Evolutionary conservation across 2,888 invertebrate species (phyloP).

Genomic region (Miltochrista miniata): DNA sequence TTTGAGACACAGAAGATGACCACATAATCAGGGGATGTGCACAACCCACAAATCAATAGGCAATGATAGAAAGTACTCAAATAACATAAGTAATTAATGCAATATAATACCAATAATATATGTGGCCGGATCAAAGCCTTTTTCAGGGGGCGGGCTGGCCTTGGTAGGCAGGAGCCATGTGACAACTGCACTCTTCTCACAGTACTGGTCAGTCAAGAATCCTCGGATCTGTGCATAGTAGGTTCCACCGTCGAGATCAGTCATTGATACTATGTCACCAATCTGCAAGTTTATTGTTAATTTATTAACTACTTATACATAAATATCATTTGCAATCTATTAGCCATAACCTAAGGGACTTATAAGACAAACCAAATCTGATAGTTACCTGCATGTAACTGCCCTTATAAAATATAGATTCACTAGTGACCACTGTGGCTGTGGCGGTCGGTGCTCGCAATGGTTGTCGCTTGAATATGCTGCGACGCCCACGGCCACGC

Average conservation of each 20-base stretch:
- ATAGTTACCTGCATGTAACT: slow-evolving; percentile 86
- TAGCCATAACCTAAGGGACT: no score
- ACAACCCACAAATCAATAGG: no score
- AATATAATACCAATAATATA: slow-evolving; percentile 89
- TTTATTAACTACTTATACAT: no score
- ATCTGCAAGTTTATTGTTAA: slow-evolving; percentile 85
- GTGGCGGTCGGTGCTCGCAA: slow-evolving; percentile 92
- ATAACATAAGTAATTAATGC: background rate
- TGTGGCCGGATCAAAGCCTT: slow-evolving; percentile 93
- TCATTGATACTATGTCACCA: slow-evolving; percentile 95
- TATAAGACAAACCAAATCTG: no score
- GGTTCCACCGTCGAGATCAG: slow-evolving; percentile 88
- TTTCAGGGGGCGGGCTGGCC: slow-evolving; percentile 89
- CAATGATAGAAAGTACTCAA: background rate
- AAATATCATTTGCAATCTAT: no score
- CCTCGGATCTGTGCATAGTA: slow-evolving; percentile 96
- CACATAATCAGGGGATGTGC: no score
- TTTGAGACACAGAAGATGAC: no score
- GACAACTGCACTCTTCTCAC: slow-evolving; percentile 95
- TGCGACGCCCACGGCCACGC: slow-evolving; percentile 90
- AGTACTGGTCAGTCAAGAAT: slow-evolving; percentile 95
- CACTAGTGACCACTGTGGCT: slow-evolving; percentile 91
- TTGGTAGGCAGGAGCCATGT: slow-evolving; percentile 96
- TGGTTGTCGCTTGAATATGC: slow-evolving; percentile 91
- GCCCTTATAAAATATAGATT: slow-evolving; percentile 85